Base-by-base conservation (phyloP, 1,140 invertebrate genomes). In the Hyles euphorbiae region DNA sequence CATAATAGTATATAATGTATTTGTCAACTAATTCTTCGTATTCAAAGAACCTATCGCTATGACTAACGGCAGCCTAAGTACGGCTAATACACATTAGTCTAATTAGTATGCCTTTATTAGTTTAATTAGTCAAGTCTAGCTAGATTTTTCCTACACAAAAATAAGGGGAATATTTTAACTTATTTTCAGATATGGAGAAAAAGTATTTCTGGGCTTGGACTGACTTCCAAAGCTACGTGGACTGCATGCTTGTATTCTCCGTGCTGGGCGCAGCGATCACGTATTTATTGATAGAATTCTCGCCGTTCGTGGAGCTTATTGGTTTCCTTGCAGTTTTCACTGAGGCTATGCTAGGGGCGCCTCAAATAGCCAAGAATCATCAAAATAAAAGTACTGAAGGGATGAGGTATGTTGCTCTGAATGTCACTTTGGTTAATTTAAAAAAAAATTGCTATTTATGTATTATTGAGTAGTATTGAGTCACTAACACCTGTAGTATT, bases 131-230 rank as follows among this genome's bases (percentile, higher is more conserved):
- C 22, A 22, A 22, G 22, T 22, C 22, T 22, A 22, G 22, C 22
- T 22, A 22, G 22, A 22, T 22, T 22, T n/a, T 22, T 22, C 22
- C 22, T 22, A 22, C 22, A 22, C 22, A 22, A 22, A 22, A 22
- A 22, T 22, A 22, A 22, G 22, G 22, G 22, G 22, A 22, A 22
- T 22, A 22, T 22, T 22, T 12, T 54, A 43, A 10, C 6, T 44
- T 54, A 1, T 54, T 54, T 89, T 81, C 90, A 98, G 96, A 98
- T 93, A 95, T 98, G 88, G 95, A 98, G 78, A 90, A 91, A 72
- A 94, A 94, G 76, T 95, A 96, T 90, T 99, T 99, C 92, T 99
- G 98, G 98, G 95, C 96, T 78, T 99, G 98, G 98, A 98, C 97
- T 60, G 98, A 99, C 89, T 98, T 99, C 82, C 94, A 96, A 80